Evolutionary conservation across 2,113 vertebrate species (phyloP).

Genomic region (Eulacestoma nigropectus): DNA sequence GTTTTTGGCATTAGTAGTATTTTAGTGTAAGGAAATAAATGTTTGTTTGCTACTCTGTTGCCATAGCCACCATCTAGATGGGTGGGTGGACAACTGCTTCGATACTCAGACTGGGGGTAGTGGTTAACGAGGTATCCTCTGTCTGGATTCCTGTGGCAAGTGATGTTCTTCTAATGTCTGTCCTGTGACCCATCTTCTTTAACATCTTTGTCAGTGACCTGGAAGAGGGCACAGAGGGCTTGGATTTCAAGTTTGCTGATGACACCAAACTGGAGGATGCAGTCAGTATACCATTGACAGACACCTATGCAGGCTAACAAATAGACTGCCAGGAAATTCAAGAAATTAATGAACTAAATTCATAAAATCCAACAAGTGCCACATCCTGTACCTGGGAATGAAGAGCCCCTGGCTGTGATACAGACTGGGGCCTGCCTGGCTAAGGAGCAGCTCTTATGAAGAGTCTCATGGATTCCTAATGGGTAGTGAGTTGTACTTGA

Average conservation of each 20-base stretch:
- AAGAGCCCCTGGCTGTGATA: not conserved
- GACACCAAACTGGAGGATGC: not conserved
- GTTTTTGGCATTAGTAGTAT: not conserved
- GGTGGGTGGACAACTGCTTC: not conserved
- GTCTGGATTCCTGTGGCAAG: not conserved
- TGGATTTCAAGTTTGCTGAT: not conserved
- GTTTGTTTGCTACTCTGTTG: not conserved
- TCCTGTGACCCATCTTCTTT: not conserved
- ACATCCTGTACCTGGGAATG: not conserved
- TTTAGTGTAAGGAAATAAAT: not conserved
- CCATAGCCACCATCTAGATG: not conserved
- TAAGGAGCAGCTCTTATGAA: not conserved
- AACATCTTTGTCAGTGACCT: not conserved
- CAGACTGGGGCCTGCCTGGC: not conserved
- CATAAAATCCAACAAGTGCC: not conserved
- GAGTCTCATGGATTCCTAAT: accelerated
- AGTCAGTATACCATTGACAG: not conserved
- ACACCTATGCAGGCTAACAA: not conserved
- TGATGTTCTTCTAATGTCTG: not conserved
- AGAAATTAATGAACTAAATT: not conserved
- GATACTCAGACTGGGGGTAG: not conserved
- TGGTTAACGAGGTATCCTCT: not conserved
- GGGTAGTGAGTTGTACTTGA: not conserved
- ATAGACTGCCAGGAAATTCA: not conserved
- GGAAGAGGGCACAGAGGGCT: not conserved